A percentile compares a stretch with the other conserved stretches of the same genome.
These are phyloP conservation scores for Drosophila prosaltans DNA, from an alignment of 1,140 invertebrate species.

Conservation along the genomic window DNA sequence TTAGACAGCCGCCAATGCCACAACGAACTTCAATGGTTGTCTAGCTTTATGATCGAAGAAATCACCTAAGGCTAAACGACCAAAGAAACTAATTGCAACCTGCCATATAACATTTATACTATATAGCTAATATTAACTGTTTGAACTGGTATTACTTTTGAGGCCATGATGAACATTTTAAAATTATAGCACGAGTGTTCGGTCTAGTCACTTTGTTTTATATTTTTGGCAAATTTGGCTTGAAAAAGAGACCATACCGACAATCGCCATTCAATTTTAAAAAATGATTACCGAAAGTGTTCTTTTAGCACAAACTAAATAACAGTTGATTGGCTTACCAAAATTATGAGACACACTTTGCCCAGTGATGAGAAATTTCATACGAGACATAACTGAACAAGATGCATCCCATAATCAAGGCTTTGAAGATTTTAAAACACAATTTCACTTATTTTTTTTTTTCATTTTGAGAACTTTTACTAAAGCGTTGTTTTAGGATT, in stretches of 20 bases:
- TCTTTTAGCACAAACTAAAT: too few species aligned
- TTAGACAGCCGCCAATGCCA: slow-evolving; percentile 50
- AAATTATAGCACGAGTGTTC: slow-evolving; percentile 83
- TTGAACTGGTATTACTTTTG: too few species aligned
- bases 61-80: slow-evolving; percentile 81
- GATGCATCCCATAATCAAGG: slow-evolving; percentile 66
- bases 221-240: not conserved
- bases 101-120: too few species aligned
- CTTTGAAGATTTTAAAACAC: slow-evolving; percentile 15
- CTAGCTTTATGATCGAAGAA: slow-evolving; percentile 79
- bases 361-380: slow-evolving; percentile 72
- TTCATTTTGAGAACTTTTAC: not conserved
- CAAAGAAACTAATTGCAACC: slow-evolving; percentile 82
- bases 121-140: too few species aligned
- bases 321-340: slow-evolving; percentile 16
- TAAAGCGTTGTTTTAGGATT: slow-evolving; percentile 49
- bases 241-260: slow-evolving; percentile 78
- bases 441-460: not conserved
- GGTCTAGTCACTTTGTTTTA: slow-evolving; percentile 79
- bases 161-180: slow-evolving; percentile 68
- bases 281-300: slow-evolving; percentile 28
- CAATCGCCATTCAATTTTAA: slow-evolving; percentile 83
- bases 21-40: slow-evolving; percentile 83
- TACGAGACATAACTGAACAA: slow-evolving; percentile 68
- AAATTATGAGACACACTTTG: slow-evolving; percentile 80